phyloP scores from a whole-genome alignment of 2,888 invertebrate species.

The Tetragonisca angustula region DNA sequence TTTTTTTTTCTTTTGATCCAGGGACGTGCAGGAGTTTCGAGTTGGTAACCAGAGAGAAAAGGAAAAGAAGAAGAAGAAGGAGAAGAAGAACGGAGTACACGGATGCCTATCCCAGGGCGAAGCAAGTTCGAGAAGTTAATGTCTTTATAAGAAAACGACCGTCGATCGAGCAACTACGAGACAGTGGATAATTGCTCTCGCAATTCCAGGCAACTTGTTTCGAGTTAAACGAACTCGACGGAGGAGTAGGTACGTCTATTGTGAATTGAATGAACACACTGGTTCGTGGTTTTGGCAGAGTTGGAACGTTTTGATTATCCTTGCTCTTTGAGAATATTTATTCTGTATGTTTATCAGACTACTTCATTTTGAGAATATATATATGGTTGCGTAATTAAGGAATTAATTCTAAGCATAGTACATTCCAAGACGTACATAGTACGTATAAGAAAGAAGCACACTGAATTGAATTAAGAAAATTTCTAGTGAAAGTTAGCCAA shows the following conservation, averaged over 20 bases:
- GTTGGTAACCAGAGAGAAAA: neutral
- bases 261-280: neutral
- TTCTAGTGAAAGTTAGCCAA: too few relatives aligned
- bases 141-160: constrained; percentile 42
- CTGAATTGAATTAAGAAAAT: too few relatives aligned
- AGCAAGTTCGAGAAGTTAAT: constrained; percentile 15
- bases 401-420: too few relatives aligned
- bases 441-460: too few relatives aligned
- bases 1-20: neutral
- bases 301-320: neutral
- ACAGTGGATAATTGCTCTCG: constrained; percentile 27
- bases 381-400: too few relatives aligned
- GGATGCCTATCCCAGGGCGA: constrained; percentile 6
- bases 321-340: neutral
- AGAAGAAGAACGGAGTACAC: neutral
- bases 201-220: constrained; percentile 6
- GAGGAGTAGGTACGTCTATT: neutral
- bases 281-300: neutral
- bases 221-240: constrained; percentile 5
- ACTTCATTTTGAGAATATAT: too few relatives aligned
- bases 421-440: too few relatives aligned
- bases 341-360: too few relatives aligned
- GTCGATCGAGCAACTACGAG: constrained; percentile 5
- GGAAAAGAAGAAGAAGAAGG: too few relatives aligned
- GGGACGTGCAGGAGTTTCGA: constrained; percentile 55